A percentile compares a stretch with the other conserved stretches of the same genome.
Evolutionary conservation across 2,888 invertebrate species (phyloP).

Genomic region (Nipponacmea schrenckii): DNA sequence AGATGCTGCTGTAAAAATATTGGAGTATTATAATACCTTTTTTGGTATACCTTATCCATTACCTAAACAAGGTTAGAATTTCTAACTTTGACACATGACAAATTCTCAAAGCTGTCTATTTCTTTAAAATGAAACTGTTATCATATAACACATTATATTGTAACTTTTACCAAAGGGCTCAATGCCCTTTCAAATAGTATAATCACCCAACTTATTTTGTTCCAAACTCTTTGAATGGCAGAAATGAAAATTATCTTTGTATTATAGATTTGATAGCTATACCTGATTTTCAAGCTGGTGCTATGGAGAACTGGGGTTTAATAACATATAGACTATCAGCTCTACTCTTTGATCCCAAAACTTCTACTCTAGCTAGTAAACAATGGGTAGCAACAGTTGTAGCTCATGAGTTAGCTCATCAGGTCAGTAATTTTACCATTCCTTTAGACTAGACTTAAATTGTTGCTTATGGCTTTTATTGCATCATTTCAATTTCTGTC

Average conservation of each 20-base stretch:
- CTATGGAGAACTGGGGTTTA: slow-evolving; percentile 69
- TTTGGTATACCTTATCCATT: slow-evolving; percentile 89
- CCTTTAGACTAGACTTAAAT: too few species aligned
- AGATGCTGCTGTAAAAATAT: slow-evolving; percentile 72
- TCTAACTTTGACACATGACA: neutral
- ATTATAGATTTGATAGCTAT: slow-evolving; percentile 65
- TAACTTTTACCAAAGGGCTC: too few species aligned
- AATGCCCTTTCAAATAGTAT: too few species aligned
- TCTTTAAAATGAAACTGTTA: too few species aligned
- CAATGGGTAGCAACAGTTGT: slow-evolving; percentile 61
- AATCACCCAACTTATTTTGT: too few species aligned
- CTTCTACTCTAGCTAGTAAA: slow-evolving; percentile 50
- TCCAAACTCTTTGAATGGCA: too few species aligned
- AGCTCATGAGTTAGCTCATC: slow-evolving; percentile 68
- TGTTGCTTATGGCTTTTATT: too few species aligned
- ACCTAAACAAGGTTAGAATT: slow-evolving; percentile 83
- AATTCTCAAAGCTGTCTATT: too few species aligned
- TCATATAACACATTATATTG: too few species aligned
- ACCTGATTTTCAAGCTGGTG: slow-evolving; percentile 66
- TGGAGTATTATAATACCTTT: slow-evolving; percentile 85
- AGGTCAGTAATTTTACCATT: slow-evolving; percentile 45
- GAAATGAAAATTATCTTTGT: neutral
- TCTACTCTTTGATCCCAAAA: slow-evolving; percentile 57
- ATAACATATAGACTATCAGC: slow-evolving; percentile 63
- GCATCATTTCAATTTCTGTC: too few species aligned